Evolutionary conservation across 2,113 vertebrate species (phyloP).

Genomic region (Hylia prasina): DNA sequence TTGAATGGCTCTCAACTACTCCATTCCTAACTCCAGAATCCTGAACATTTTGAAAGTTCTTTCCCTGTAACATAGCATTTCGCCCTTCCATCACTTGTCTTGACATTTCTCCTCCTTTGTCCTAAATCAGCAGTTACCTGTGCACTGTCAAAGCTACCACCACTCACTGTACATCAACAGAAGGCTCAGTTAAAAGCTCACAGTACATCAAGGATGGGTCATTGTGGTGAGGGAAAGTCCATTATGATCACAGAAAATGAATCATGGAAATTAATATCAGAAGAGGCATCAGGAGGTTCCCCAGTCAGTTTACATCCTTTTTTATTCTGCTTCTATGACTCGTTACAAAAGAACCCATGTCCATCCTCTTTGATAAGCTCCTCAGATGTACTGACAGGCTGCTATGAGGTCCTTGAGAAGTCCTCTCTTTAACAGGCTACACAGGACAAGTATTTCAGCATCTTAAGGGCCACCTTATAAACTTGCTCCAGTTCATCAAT

Average conservation of each 20-base stretch:
- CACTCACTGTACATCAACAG: not conserved
- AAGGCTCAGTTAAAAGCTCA: not conserved
- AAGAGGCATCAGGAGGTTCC: not conserved
- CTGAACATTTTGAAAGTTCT: not conserved
- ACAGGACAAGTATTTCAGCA: not conserved
- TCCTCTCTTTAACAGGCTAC: not conserved
- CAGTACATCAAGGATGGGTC: not conserved
- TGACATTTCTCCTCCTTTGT: not conserved
- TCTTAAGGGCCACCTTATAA: not conserved
- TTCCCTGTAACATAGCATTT: not conserved
- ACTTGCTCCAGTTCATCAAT: not conserved
- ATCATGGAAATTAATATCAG: not conserved
- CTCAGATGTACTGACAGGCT: not conserved
- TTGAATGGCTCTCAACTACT: not conserved
- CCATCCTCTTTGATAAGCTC: not conserved
- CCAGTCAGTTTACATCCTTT: not conserved
- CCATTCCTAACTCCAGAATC: not conserved
- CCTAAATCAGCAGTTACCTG: not conserved
- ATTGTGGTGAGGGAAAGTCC: not conserved
- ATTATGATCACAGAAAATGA: not conserved
- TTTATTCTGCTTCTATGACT: not conserved
- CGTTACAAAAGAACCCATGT: not conserved
- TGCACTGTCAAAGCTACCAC: not conserved
- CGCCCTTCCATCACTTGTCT: not conserved
- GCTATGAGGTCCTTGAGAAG: not conserved